Conservation (phyloP, 2,888 invertebrate genomes). For the Hemicrepidius hirtus region DNA sequence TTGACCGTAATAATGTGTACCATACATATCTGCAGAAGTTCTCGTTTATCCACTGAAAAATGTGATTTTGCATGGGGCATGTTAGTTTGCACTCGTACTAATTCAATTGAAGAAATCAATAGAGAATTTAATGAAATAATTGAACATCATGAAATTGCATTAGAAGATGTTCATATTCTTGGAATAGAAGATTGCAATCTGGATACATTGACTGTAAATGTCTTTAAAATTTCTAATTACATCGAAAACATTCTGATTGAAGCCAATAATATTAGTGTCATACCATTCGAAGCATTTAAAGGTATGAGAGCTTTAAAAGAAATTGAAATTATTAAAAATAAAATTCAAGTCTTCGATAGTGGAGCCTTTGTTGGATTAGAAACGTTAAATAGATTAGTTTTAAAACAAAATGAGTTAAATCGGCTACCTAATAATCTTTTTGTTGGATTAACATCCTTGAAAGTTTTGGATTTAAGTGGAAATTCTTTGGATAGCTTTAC, state of each 20-base stretch:
- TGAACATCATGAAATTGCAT: background rate
- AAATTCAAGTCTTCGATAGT: slow-evolving; percentile 41
- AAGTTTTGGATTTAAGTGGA: slow-evolving; percentile 11
- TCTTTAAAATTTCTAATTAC: background rate
- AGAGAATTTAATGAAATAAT: background rate
- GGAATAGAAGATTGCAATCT: slow-evolving; percentile 11
- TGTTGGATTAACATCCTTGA: background rate
- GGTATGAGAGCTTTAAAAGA: slow-evolving; percentile 41
- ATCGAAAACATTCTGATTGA: slow-evolving; percentile 24
- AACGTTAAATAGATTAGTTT: slow-evolving; percentile 47
- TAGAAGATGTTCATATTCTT: background rate
- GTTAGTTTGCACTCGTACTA: background rate
- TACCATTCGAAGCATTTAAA: slow-evolving; percentile 46
- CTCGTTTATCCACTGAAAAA: background rate
- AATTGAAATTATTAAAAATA: slow-evolving; percentile 50
- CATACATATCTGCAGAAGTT: background rate
- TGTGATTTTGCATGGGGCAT: slow-evolving; percentile 9
- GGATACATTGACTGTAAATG: background rate
- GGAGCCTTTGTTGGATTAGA: slow-evolving; percentile 42
- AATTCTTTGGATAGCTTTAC: slow-evolving; percentile 18
- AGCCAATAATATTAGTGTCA: slow-evolving; percentile 39
- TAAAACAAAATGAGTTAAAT: slow-evolving; percentile 44
- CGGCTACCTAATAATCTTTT: slow-evolving; percentile 39
- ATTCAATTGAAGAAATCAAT: background rate
- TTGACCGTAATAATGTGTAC: too few species aligned